Conservation (phyloP, 2,797 vertebrate species). For the Sebastes trivittatus region DNA sequence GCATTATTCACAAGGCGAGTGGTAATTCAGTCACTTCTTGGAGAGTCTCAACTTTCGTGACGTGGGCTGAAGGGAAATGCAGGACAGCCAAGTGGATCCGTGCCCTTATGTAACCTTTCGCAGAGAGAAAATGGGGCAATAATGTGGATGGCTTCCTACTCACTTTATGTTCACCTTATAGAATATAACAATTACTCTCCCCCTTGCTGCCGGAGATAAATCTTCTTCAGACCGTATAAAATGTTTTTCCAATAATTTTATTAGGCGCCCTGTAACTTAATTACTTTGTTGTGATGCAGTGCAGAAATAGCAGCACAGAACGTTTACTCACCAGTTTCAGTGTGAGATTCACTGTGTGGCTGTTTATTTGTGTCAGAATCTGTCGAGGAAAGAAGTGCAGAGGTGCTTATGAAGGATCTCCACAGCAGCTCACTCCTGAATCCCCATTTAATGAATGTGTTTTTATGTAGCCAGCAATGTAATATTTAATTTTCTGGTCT, state of each 20-base stretch:
- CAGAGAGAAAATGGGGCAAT: slow-evolving; percentile 5
- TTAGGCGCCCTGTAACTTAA: slow-evolving; percentile 27
- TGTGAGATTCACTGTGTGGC: not conserved
- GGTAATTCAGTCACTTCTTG: slow-evolving; percentile 54
- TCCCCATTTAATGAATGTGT: not conserved
- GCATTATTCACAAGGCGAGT: slow-evolving; percentile 73
- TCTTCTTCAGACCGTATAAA: slow-evolving; percentile 16
- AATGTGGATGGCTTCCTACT: slow-evolving; percentile 9
- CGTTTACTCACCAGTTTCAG: not conserved
- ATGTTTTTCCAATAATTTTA: slow-evolving; percentile 6
- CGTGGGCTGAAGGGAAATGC: slow-evolving; percentile 36
- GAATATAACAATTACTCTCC: slow-evolving; percentile 32
- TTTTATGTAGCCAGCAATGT: not conserved
- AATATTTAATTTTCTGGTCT: not conserved
- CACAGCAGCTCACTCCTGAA: not conserved
- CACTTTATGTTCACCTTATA: slow-evolving; percentile 42
- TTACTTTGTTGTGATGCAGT: slow-evolving; percentile 27
- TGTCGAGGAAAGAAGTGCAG: not conserved
- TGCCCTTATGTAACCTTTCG: slow-evolving; percentile 3
- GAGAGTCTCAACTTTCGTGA: slow-evolving; percentile 42
- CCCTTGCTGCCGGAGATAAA: slow-evolving; percentile 7
- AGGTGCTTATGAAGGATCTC: not conserved
- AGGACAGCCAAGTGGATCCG: slow-evolving; percentile 24
- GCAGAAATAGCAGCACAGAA: slow-evolving; percentile 9
- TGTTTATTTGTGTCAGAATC: not conserved